Percentiles rank a stretch among this genome's conserved stretches.
phyloP scores from a whole-genome alignment of 2,113 vertebrate genomes.

The Anseranas semipalmata region DNA sequence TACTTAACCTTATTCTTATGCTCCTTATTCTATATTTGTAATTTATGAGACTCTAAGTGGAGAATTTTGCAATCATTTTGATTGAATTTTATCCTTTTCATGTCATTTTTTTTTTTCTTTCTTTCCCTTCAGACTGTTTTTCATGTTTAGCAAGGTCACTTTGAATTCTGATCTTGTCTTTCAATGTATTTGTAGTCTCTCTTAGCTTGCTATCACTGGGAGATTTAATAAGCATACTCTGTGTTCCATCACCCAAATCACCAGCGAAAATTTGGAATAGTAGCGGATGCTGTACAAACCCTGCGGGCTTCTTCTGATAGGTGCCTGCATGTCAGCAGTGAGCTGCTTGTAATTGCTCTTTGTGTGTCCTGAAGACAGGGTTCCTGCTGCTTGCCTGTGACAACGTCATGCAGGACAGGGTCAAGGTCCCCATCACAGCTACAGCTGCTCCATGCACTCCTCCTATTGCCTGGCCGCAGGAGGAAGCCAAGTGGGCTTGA shows the following conservation, averaged over 20 bases:
- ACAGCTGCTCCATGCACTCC: neutral
- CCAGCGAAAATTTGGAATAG: neutral
- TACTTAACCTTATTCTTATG: neutral
- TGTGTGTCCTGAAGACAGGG: fast-evolving
- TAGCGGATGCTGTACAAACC: neutral
- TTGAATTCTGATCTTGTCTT: neutral
- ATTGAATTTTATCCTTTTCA: neutral
- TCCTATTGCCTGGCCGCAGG: neutral
- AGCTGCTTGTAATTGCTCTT: fast-evolving
- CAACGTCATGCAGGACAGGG: neutral
- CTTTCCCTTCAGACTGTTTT: neutral
- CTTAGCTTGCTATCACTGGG: neutral
- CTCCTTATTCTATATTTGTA: neutral
- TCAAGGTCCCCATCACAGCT: neutral
- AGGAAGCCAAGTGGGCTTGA: neutral
- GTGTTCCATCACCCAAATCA: neutral
- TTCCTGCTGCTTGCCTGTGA: neutral
- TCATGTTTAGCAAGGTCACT: neutral
- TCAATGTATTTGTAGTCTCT: neutral
- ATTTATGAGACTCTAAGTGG: fast-evolving
- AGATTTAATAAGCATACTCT: neutral
- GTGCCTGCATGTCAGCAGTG: fast-evolving
- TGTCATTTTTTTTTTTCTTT: neutral
- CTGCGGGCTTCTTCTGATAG: fast-evolving
- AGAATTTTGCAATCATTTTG: neutral